A percentile compares a stretch with the other conserved stretches of the same genome.
Evolutionary conservation across 2,888 invertebrate genomes (phyloP).

Genomic region (Pandemis heparana): DNA sequence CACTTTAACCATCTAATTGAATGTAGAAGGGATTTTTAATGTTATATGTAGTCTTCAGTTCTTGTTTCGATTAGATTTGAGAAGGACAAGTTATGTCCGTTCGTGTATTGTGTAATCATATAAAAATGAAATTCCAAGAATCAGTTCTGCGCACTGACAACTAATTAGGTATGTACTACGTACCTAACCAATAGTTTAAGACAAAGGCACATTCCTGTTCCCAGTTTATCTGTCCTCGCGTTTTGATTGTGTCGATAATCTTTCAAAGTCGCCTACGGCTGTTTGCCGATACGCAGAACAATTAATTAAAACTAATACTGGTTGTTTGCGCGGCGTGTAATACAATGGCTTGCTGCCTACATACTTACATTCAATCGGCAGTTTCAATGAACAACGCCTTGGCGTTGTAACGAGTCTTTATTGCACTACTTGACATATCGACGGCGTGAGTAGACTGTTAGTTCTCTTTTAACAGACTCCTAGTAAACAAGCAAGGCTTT

Average conservation of each 20-base stretch:
- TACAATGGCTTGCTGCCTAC: slow-evolving; percentile 44
- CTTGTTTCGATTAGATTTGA: background rate
- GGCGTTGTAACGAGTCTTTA: slow-evolving; percentile 51
- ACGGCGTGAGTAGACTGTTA: slow-evolving; percentile 32
- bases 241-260: slow-evolving; percentile 42
- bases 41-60: background rate
- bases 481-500: slow-evolving; percentile 45
- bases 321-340: slow-evolving; percentile 43
- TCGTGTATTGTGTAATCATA: background rate
- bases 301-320: slow-evolving; percentile 49
- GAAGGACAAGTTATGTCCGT: background rate
- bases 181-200: slow-evolving; percentile 8
- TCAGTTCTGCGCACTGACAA: background rate
- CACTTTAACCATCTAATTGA: slow-evolving; percentile 8
- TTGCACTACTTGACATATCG: slow-evolving; percentile 45
- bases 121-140: background rate
- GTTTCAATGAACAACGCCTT: slow-evolving; percentile 45
- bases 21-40: background rate
- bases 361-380: slow-evolving; percentile 47
- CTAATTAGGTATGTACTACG: background rate
- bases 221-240: slow-evolving; percentile 35
- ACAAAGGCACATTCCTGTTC: slow-evolving; percentile 33
- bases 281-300: slow-evolving; percentile 46
- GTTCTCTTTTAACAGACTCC: slow-evolving; percentile 46
- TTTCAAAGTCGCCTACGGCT: slow-evolving; percentile 40